Evolutionary conservation across 1,140 invertebrate genomes (phyloP).

Genomic region (Drosophila oshimai): DNA sequence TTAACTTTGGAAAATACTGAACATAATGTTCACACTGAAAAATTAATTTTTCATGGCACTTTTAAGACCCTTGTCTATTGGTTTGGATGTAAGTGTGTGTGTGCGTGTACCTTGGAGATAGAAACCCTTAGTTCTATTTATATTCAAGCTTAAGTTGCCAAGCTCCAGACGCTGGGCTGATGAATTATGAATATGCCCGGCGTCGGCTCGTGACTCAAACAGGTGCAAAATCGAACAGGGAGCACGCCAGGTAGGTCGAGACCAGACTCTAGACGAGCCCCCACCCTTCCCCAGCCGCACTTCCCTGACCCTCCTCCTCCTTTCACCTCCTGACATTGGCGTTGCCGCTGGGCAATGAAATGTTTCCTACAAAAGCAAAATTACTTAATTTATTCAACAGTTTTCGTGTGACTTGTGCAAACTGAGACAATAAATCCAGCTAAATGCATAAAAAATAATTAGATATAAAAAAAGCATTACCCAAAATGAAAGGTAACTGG

Average conservation of each 20-base stretch:
- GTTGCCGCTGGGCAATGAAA: not conserved
- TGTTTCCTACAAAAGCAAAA: conserved; percentile 16
- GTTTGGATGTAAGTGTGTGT: not conserved
- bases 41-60: not conserved
- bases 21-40: not conserved
- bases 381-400: conserved; percentile 50
- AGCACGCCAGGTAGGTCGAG: conserved; percentile 19
- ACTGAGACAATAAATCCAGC: conserved; percentile 63
- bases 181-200: conserved; percentile 32
- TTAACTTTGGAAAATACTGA: not conserved
- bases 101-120: not conserved
- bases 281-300: not conserved
- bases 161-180: conserved; percentile 16
- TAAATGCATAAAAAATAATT: conserved; percentile 52
- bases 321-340: conserved; percentile 1
- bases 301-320: not conserved
- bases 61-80: not conserved
- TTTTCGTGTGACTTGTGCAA: conserved; percentile 58
- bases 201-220: conserved; percentile 36
- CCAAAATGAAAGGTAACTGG: conserved; percentile 73
- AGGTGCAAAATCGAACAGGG: conserved; percentile 18
- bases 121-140: not conserved
- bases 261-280: conserved; percentile 27
- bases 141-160: not conserved
- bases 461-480: conserved; percentile 36